These are phyloP conservation scores for Oreochromis mossambicus DNA, from an alignment of 2,797 vertebrate genomes.

Conservation along the genomic window DNA sequence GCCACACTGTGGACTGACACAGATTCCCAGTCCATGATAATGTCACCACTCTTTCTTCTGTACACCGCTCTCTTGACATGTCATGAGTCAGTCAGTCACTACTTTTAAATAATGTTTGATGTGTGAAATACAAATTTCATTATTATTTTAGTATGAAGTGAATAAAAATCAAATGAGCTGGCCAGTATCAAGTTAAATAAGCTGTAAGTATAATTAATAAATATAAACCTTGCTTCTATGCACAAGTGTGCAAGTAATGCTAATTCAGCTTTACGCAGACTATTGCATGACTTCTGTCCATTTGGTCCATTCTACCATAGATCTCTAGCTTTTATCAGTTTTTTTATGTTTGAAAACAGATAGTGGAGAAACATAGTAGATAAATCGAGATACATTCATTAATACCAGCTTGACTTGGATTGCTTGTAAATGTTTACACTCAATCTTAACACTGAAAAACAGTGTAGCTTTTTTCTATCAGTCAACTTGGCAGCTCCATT, in stretches of 20 bases:
- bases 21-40: conserved; percentile 19
- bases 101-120: neutral
- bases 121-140: conserved; percentile 20
- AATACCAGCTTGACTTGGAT: neutral
- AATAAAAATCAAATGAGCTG: neutral
- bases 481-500: neutral
- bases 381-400: neutral
- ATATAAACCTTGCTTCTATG: neutral
- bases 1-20: conserved; percentile 1
- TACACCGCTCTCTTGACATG: conserved; percentile 2
- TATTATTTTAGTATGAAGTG: conserved; percentile 7
- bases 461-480: neutral
- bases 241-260: neutral
- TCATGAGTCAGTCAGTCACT: neutral
- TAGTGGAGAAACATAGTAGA: neutral
- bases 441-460: neutral
- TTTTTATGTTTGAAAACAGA: neutral
- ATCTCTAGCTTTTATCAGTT: neutral
- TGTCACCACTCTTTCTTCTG: conserved; percentile 5
- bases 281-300: neutral
- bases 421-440: neutral
- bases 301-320: neutral
- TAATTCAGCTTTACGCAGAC: neutral
- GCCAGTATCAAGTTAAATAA: neutral
- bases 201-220: neutral